phyloP scores from a whole-genome alignment of 2,797 vertebrate species.

The Bovichtus diacanthus region DNA sequence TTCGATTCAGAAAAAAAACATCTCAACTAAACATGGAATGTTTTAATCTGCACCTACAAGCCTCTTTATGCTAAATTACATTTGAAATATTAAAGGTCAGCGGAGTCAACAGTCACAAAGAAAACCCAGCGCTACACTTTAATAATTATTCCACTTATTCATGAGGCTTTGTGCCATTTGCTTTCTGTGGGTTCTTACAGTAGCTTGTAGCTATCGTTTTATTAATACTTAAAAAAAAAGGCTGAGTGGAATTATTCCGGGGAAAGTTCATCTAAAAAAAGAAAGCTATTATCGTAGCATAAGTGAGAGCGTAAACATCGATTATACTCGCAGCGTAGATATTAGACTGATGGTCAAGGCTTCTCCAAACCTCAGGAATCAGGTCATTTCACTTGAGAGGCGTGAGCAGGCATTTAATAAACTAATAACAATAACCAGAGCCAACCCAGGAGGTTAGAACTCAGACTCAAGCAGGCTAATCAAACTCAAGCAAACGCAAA shows the following conservation, averaged over 20 bases:
- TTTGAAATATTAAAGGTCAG: conserved; percentile 52
- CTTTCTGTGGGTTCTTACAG: conserved; percentile 8
- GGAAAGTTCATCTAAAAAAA: conserved; percentile 5
- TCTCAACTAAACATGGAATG: background rate
- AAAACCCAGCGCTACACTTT: conserved; percentile 14
- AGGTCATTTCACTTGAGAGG: conserved; percentile 17
- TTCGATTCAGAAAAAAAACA: background rate
- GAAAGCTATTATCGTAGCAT: conserved; percentile 9
- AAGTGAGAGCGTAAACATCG: conserved; percentile 1
- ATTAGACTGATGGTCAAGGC: conserved; percentile 18
- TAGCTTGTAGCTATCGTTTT: conserved; percentile 31
- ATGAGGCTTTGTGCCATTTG: conserved; percentile 24
- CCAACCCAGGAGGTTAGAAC: conserved; percentile 50
- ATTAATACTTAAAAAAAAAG: conserved; percentile 29
- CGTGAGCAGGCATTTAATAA: conserved; percentile 21
- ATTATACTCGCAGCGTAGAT: conserved; percentile 10
- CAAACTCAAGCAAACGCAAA: conserved; percentile 43
- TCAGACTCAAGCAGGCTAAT: conserved; percentile 57
- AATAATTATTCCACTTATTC: conserved; percentile 42
- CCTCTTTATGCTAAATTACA: conserved; percentile 31
- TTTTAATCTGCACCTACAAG: conserved; percentile 46
- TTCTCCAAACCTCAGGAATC: conserved; percentile 35
- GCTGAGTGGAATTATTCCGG: conserved; percentile 8
- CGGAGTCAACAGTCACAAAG: conserved; percentile 27
- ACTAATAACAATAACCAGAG: conserved; percentile 36